Evolutionary conservation across 2,888 invertebrate species (phyloP).

Genomic region (Tineola bisselliella): DNA sequence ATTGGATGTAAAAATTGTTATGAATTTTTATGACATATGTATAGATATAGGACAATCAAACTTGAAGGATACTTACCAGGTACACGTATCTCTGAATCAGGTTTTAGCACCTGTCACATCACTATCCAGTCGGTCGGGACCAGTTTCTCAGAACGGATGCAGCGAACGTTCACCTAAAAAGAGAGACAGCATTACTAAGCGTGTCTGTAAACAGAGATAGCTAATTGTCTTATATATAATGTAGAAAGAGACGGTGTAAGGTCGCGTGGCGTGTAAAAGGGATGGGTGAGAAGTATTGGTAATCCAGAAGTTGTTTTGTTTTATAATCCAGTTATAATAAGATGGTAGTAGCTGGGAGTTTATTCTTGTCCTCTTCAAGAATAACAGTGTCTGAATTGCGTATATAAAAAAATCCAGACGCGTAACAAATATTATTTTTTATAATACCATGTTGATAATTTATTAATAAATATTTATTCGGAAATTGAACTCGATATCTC

Average conservation of each 20-base stretch:
- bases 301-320: constrained; percentile 32
- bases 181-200: constrained; percentile 34
- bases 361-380: too few relatives aligned
- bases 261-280: constrained; percentile 47
- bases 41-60: neutral
- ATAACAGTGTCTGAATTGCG: too few relatives aligned
- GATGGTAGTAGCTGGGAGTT: constrained; percentile 12
- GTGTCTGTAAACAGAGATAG: constrained; percentile 22
- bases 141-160: constrained; percentile 47
- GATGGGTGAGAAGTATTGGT: constrained; percentile 22
- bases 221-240: constrained; percentile 1
- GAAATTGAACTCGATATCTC: too few relatives aligned
- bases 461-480: too few relatives aligned
- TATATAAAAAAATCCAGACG: too few relatives aligned
- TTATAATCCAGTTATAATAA: constrained; percentile 46
- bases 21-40: neutral
- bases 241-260: constrained; percentile 20
- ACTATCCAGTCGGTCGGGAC: constrained; percentile 24
- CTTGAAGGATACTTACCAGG: neutral
- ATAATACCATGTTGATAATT: too few relatives aligned
- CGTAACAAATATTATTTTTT: too few relatives aligned
- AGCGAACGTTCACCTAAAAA: constrained; percentile 44
- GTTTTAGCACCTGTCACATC: constrained; percentile 55
- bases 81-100: constrained; percentile 18
- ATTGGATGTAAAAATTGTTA: too few relatives aligned